Evolutionary conservation across 2,113 vertebrate genomes (phyloP), one percentile per base, ranked within the genome.

Genomic region (Edolisoma coerulescens): DNA sequence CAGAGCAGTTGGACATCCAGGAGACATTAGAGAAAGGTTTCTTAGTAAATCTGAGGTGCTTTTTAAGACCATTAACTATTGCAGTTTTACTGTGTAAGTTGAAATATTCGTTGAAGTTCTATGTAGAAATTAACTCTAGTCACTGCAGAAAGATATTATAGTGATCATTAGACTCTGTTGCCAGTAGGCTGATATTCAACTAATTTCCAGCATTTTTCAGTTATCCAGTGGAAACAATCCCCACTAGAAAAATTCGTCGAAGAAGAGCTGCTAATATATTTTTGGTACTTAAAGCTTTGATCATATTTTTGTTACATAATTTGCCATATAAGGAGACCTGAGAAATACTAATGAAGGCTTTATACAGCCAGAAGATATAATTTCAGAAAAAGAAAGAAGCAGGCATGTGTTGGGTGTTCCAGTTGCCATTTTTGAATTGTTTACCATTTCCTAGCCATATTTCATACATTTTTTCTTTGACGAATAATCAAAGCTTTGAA

Each of bases 401-500:
- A 49, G 69, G 44, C 79, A 39, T 33, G 20, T 73, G 26, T 64
- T 95, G 61, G 53, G 57, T 89, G 67, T 92, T 91, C 54, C 71
- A 83, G 82, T 74, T 96, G 75, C 91, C 92, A 70, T 80, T 85
- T 89, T 59, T 80, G 92, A 96, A 87, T 90, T 79, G 90, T 90
- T 95, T 95, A 86, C 90, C 67, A 53, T 90, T 93, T 93, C 74
- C 49, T 86, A 52, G 67, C 90, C 87, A 44, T 63, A 86, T 93
- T 96, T 94, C 64, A 81, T 96, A 89, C 54, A 74, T 35, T 12
- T 89, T 92, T 95, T 77, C 82, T 91, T 83, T 94, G 90, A 94
- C 90, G 19, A 90, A 90, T 97, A 97, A 96, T 97, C 91, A 96
- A 97, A 96, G 95, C 84, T 94, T 91, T 92, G 92, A 81, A 84